phyloP scores from a whole-genome alignment of 2,888 invertebrate species.

The Sarcophaga variegata region DNA sequence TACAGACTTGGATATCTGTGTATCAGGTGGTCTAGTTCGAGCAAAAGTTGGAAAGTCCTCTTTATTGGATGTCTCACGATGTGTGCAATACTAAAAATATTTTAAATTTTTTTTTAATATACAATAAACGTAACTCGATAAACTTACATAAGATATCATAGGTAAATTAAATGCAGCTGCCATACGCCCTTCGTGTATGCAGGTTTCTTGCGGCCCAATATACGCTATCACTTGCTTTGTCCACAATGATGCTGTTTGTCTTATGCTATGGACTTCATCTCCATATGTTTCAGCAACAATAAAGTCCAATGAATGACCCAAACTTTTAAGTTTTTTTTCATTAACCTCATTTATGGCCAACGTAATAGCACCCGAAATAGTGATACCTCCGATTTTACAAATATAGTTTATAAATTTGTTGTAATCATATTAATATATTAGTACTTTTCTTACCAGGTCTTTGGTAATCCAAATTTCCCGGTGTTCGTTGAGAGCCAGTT shows the following conservation, averaged over 20 bases:
- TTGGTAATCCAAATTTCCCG: conserved; percentile 90
- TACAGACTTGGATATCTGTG: conserved; percentile 96
- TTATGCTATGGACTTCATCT: conserved; percentile 92
- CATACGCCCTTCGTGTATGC: conserved; percentile 95
- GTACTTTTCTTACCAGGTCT: conserved; percentile 84
- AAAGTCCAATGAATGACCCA: conserved; percentile 90
- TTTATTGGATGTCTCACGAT: conserved; percentile 94
- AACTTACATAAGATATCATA: conserved; percentile 97
- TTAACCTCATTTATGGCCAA: conserved; percentile 93
- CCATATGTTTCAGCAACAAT: conserved; percentile 95
- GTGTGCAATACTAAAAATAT: conserved; percentile 91
- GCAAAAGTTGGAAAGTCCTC: conserved; percentile 94
- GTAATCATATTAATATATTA: not conserved
- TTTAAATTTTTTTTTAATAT: not conserved
- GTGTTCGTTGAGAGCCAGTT: conserved; percentile 91
- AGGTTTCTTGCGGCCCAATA: conserved; percentile 92
- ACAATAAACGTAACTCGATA: not conserved
- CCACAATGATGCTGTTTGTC: conserved; percentile 92
- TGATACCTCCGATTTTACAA: conserved; percentile 81
- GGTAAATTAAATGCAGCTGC: conserved; percentile 96
- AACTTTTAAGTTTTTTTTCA: conserved; percentile 82
- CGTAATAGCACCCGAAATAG: conserved; percentile 91
- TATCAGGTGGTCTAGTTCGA: conserved; percentile 94
- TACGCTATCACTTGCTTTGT: conserved; percentile 92
- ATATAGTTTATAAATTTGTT: not conserved